Evolutionary conservation across 35 echinoderm and acorn worm genomes (phyloP).

Genomic region (Acanthaster planci): DNA sequence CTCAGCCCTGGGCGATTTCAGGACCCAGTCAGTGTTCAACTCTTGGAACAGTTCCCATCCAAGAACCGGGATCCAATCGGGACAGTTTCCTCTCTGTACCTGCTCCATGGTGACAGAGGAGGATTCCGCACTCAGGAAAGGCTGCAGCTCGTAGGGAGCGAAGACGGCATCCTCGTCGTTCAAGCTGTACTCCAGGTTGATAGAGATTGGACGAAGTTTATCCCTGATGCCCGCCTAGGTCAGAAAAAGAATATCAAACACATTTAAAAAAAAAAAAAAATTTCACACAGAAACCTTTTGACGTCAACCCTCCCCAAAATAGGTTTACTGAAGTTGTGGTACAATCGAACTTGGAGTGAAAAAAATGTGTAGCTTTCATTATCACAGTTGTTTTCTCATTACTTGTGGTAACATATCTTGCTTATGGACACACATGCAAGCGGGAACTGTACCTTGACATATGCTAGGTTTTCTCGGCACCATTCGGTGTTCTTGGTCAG

Average conservation of each 20-base stretch:
- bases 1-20: too few species aligned
- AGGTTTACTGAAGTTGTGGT: too few species aligned
- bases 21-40: too few species aligned
- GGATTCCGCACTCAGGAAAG: slow-evolving; percentile 36
- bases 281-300: too few species aligned
- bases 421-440: too few species aligned
- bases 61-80: too few species aligned
- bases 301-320: too few species aligned
- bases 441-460: slow-evolving; percentile 26
- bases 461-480: slow-evolving; percentile 26
- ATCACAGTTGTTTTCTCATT: too few species aligned
- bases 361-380: too few species aligned
- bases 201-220: slow-evolving; percentile 38
- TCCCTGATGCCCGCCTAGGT: slow-evolving; percentile 40
- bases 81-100: neutral
- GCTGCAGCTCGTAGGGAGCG: slow-evolving; percentile 20
- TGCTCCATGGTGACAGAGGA: slow-evolving; percentile 21
- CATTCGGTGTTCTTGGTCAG: neutral
- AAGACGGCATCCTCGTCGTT: slow-evolving; percentile 35
- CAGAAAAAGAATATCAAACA: neutral
- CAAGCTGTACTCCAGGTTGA: slow-evolving; percentile 33
- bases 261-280: neutral
- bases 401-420: too few species aligned
- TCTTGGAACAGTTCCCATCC: too few species aligned
- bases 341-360: too few species aligned